phyloP scores from a whole-genome alignment of 2,113 vertebrate species.

The Myrmophylax atrothorax region DNA sequence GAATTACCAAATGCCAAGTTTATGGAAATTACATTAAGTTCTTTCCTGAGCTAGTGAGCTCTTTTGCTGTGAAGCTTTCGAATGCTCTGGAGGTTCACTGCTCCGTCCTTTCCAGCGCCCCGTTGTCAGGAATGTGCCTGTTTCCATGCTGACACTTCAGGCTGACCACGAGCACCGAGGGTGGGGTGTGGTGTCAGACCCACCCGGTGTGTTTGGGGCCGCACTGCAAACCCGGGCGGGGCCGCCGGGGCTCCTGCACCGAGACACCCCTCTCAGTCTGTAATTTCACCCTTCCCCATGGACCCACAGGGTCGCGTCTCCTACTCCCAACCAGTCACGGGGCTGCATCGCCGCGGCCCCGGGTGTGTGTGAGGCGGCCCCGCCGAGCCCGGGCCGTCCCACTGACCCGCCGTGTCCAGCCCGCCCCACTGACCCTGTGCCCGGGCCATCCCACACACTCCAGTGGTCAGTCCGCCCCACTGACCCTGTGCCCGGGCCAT shows the following conservation, averaged over 20 bases:
- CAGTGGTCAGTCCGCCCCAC: no score
- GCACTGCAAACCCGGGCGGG: no score
- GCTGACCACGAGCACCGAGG: not conserved
- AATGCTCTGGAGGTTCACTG: rapidly evolving
- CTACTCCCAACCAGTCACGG: rapidly evolving
- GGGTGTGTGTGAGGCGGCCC: no score
- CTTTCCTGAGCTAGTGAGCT: rapidly evolving
- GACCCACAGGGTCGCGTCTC: rapidly evolving
- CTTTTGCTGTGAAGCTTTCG: rapidly evolving
- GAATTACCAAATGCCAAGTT: rapidly evolving
- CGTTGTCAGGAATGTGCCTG: rapidly evolving
- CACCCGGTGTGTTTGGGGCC: rapidly evolving
- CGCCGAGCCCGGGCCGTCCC: no score
- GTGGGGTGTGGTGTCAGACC: rapidly evolving
- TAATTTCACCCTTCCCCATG: rapidly evolving
- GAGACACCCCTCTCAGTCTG: rapidly evolving
- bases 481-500: no score
- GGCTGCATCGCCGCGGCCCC: not conserved
- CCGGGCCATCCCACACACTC: no score
- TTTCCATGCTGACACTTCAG: rapidly evolving
- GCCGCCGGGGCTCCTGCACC: rapidly evolving
- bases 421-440: no score
- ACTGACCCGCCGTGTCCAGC: no score
- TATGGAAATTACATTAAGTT: rapidly evolving
- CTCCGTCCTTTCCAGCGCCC: rapidly evolving